Evolutionary conservation across 2,797 vertebrate genomes (phyloP), one percentile per base, ranked within the genome.

Genomic region (Amniataba percoides): DNA sequence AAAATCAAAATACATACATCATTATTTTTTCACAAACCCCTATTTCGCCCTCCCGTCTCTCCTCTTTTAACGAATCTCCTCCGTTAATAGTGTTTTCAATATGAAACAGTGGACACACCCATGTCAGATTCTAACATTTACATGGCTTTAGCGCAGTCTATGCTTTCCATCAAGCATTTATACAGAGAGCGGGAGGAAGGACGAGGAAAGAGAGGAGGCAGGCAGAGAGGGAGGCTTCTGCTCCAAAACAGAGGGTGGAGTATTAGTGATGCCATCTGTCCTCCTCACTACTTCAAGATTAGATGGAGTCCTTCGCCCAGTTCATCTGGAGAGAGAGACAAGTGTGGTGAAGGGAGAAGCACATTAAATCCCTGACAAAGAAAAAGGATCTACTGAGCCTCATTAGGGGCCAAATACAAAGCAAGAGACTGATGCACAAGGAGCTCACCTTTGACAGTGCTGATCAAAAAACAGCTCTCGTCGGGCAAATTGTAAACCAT

Each of bases 401-500:
- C 4, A 10, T 57, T 21, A 51, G 0, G 5, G 5, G 19, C 42
- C 40, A 36, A 51, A 40, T 14, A 19, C 21, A 53, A 16, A 2
- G 4, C 0, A 3, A 39, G 39, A 56, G 21, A 8, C 7, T 27
- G 10, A 25, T 1, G 25, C 39, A 57, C 34, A 11, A 3, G 36
- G 27, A 34, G 80, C 80, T 27, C 94, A 98, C 97, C 97, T 97
- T 98, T 97, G 88, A 98, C 93, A 74, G 95, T 97, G 92, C 95
- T 95, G 92, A 98, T 96, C 90, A 97, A 93, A 95, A 98, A 98
- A 90, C 96, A 97, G 92, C 96, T 98, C 93, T 98, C 97, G 79
- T 98, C 97, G 74, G 96, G 95, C 90, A 98, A 96, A 91, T 98
- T 98, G 85, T 97, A 97, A 95, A 98, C 97, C 97, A 98, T 97